These are phyloP conservation scores for Caranx ignobilis DNA, from an alignment of 2,113 vertebrate species.

Conservation along the genomic window DNA sequence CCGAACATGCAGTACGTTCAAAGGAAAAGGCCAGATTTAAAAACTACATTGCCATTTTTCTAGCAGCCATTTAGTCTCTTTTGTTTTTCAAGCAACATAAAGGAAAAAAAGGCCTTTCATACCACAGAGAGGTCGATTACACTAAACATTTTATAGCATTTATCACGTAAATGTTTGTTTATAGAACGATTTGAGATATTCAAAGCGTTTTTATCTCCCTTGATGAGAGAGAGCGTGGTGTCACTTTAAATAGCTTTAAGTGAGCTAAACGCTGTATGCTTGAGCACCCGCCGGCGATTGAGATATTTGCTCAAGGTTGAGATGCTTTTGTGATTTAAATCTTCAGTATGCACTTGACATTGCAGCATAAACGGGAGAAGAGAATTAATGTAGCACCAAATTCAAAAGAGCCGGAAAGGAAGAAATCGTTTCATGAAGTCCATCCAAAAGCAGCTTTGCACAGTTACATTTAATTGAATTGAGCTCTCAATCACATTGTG, in stretches of 20 bases:
- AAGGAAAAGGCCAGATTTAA: conserved; percentile 29
- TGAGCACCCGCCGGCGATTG: not conserved
- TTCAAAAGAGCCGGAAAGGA: not conserved
- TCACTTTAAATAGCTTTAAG: conserved; percentile 5
- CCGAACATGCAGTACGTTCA: conserved; percentile 63
- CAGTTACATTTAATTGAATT: not conserved
- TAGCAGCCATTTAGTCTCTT: conserved; percentile 5
- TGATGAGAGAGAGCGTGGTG: conserved; percentile 12
- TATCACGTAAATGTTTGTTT: conserved; percentile 21
- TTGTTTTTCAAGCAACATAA: conserved; percentile 11
- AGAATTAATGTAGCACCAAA: not conserved
- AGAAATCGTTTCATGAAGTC: not conserved
- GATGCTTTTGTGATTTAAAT: not conserved
- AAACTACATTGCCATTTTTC: conserved; percentile 25
- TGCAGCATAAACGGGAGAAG: not conserved
- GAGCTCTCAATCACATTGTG: not conserved
- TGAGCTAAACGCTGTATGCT: not conserved
- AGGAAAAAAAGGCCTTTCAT: not conserved
- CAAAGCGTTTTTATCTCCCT: not conserved
- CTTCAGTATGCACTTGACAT: not conserved
- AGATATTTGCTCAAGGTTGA: conserved; percentile 2
- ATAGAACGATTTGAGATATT: not conserved
- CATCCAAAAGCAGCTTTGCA: not conserved
- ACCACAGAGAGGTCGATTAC: no score
- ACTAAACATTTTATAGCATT: not conserved